Evolutionary conservation across 2,797 vertebrate species (phyloP).

Genomic region (Leptodactylus fallax): DNA sequence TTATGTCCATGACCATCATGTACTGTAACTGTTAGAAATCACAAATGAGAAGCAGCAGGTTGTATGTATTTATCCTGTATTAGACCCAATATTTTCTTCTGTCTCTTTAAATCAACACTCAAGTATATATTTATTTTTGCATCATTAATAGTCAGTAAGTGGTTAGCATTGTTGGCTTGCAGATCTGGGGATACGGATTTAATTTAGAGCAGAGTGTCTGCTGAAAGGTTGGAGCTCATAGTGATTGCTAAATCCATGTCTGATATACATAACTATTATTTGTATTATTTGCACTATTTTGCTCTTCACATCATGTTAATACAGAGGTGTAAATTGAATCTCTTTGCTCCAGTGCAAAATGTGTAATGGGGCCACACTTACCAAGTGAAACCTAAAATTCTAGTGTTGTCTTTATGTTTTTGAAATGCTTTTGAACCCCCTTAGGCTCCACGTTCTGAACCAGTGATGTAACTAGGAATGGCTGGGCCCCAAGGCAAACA

Average conservation of each 20-base stretch:
- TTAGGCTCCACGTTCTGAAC: too few species aligned
- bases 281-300: background rate
- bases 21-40: slow-evolving; percentile 54
- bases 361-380: too few species aligned
- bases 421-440: too few species aligned
- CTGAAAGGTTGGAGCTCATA: background rate
- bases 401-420: too few species aligned
- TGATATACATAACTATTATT: background rate
- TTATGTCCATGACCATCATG: slow-evolving; percentile 45
- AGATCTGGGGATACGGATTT: background rate
- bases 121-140: background rate
- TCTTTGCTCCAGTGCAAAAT: too few species aligned
- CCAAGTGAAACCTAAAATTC: too few species aligned
- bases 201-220: background rate
- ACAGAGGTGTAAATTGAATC: too few species aligned
- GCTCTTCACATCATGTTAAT: too few species aligned
- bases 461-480: too few species aligned
- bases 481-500: too few species aligned
- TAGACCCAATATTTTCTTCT: background rate
- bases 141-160: background rate
- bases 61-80: background rate
- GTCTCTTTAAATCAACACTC: background rate
- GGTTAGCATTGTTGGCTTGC: slow-evolving; percentile 1
- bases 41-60: slow-evolving; percentile 25
- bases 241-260: background rate